Evolutionary conservation across 2,888 invertebrate genomes (phyloP).

Genomic region (Sialis lutaria): DNA sequence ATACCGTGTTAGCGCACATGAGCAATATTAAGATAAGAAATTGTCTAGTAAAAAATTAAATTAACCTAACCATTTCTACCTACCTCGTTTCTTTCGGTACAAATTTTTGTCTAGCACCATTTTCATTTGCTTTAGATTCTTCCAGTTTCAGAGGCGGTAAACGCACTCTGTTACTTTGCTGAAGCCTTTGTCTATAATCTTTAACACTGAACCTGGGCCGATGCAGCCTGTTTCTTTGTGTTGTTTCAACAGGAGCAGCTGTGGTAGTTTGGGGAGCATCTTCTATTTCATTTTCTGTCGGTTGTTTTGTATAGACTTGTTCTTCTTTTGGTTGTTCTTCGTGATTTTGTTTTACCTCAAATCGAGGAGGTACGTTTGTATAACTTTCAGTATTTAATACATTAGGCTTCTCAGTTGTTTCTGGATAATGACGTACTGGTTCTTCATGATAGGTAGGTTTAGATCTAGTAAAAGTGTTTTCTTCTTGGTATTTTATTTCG

Average conservation of each 20-base stretch:
- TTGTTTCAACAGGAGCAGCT: slow-evolving; percentile 22
- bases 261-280: slow-evolving; percentile 22
- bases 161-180: slow-evolving; percentile 29
- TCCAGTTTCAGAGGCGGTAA: slow-evolving; percentile 30
- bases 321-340: background rate
- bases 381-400: slow-evolving; percentile 9
- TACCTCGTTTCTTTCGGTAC: slow-evolving; percentile 21
- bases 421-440: background rate
- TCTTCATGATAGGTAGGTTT: background rate
- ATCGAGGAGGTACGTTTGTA: background rate
- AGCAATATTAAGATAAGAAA: no score
- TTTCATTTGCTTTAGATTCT: slow-evolving; percentile 20
- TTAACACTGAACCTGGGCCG: slow-evolving; percentile 61
- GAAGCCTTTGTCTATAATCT: slow-evolving; percentile 50
- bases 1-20: no score
- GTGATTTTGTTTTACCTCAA: slow-evolving; percentile 3
- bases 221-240: slow-evolving; percentile 31
- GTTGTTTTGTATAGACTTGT: background rate
- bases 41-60: no score
- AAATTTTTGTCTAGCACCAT: slow-evolving; percentile 17
- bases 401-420: slow-evolving; percentile 3
- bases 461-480: background rate
- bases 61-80: background rate
- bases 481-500: background rate
- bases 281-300: slow-evolving; percentile 1